Conservation (phyloP, 2,113 vertebrate genomes). For the Menidia beryllina region DNA sequence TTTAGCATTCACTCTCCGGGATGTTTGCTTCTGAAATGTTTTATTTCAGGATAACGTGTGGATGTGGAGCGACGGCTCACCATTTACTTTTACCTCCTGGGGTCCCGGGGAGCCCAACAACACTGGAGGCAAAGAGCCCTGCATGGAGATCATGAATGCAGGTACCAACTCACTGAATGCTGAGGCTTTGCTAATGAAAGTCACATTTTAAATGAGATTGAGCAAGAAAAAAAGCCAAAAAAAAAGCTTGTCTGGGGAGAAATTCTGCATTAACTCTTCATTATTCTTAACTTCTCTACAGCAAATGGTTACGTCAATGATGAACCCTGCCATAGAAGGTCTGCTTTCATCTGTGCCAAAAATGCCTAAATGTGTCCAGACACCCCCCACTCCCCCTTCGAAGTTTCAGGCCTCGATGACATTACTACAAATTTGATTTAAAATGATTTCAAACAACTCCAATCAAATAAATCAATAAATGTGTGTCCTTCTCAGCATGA, state of each 20-base stretch:
- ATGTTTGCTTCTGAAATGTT: not conserved
- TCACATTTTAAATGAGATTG: not conserved
- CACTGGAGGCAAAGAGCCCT: not conserved
- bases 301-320: not conserved
- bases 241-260: too few species aligned
- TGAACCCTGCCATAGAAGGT: rapidly evolving
- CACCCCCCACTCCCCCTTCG: too few species aligned
- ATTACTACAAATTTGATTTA: too few species aligned
- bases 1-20: too few species aligned
- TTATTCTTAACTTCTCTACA: not conserved
- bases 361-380: not conserved
- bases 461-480: too few species aligned
- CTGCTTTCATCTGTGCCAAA: not conserved
- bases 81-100: not conserved
- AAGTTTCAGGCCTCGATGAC: too few species aligned
- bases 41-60: not conserved
- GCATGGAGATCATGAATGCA: not conserved
- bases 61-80: conserved; percentile 1
- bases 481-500: too few species aligned
- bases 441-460: too few species aligned
- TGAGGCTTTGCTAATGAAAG: too few species aligned
- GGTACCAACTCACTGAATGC: not conserved
- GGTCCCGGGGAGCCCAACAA: not conserved
- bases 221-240: not conserved
- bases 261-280: too few species aligned